A percentile compares a stretch with the other conserved stretches of the same genome.
Conservation (phyloP, 2,113 vertebrate genomes). For the Acrocephalus arundinaceus region DNA sequence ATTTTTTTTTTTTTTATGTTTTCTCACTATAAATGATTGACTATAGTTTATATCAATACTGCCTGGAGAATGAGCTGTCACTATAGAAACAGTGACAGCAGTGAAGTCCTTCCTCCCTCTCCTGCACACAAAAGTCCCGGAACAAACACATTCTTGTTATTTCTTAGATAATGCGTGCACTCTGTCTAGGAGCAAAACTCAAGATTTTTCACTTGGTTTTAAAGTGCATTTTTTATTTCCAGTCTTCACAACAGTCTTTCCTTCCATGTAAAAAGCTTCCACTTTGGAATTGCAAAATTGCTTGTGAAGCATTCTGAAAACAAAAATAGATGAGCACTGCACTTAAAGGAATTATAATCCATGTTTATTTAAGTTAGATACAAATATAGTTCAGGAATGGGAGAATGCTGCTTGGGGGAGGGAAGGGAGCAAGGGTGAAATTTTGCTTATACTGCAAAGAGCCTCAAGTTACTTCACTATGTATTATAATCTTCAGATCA, state of each 20-base stretch:
- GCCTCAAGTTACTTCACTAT: background rate
- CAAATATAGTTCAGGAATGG: constrained; percentile 22
- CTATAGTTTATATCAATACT: background rate
- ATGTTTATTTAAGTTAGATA: constrained; percentile 39
- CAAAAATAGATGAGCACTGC: constrained; percentile 19
- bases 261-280: background rate
- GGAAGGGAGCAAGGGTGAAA: background rate
- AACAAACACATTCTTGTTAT: constrained; percentile 33
- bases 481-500: background rate
- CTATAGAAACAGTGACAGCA: constrained; percentile 52
- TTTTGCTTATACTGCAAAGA: background rate
- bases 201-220: background rate
- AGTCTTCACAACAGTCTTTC: background rate
- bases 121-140: background rate
- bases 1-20: background rate
- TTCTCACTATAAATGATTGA: background rate
- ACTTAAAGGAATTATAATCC: constrained; percentile 23
- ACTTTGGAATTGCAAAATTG: background rate
- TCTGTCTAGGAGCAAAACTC: background rate
- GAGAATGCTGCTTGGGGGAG: background rate
- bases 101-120: constrained; percentile 9
- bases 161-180: background rate
- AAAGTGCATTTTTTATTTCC: background rate
- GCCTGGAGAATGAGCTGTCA: constrained; percentile 17
- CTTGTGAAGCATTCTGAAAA: constrained; percentile 12